Evolutionary conservation across 53 echinoderm and acorn worm genomes (phyloP), one percentile per base, ranked within the genome.

Genomic region (Temnopleurus reevesii): DNA sequence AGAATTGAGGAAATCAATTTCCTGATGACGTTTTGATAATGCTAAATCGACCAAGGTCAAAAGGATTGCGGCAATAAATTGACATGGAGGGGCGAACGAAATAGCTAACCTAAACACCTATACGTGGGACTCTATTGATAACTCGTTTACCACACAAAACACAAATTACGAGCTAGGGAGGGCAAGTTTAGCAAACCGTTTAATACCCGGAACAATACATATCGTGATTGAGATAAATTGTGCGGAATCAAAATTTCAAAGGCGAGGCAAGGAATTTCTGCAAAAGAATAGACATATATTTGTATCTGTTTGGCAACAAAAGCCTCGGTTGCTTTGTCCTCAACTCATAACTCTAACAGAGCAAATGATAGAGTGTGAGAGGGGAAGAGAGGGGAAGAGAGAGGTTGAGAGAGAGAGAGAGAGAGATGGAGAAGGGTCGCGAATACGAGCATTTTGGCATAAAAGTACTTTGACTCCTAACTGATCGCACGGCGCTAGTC

Each of bases 161-260:
- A 34, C 66, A 31, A 87, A 87, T 87, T 66, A 87, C n/a, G 65
- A 66, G 65, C 18, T 29, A 66, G 66, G 88, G 88, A 71, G 88
- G 88, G 88, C 53, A 87, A 66, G 88, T 87, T 85, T 87, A 87
- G 71, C 53, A 87, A 87, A 87, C 45, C 88, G 88, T 87, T 87
- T 87, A 66, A 87, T 66, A 34, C 71, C 30, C 45, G 53, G 71
- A 65, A 87, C 88, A 87, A 87, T 46, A 34, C 27, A 65, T 66
- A 64, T 21, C 51, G 86, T 87, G 88, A 87, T 87, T 87, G 88
- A 87, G 88, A 87, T 87, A 87, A 87, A 87, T 87, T 87, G 36
- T 31, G 33, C 53, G n/a, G 71, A 66, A 87, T 66, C 31, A 28
- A 31, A 44, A 51, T 55, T 30, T 66, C 26, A 87, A 85, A 59